Evolutionary conservation across 2,888 invertebrate species (phyloP), one percentile per base, ranked within the genome.

Genomic region (Drosophila pseudotalamancana): DNA sequence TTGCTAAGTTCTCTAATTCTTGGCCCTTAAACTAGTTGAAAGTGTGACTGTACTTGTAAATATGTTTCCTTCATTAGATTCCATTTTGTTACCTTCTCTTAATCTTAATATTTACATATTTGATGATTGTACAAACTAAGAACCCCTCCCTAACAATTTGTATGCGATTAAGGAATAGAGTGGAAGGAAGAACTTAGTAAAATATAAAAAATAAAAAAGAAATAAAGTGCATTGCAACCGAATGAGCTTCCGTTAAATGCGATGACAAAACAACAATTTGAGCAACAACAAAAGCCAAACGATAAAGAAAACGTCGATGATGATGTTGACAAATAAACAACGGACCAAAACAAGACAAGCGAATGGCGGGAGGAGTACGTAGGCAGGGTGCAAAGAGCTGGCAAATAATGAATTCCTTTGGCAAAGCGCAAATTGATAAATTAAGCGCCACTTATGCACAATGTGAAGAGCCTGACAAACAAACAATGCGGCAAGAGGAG

Each of bases 371-470:
- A 6, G 9, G 23, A 40, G 25, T 23, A 32, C n/a, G 27, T 21
- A 29, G 19, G 19, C n/a, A 19, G 35, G 18, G 48, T n/a, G 19
- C 59, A 51, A 54, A 18, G 14, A 61, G 56, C 45, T 54, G 69
- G 61, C 62, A 80, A 80, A 81, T 76, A 82, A 88, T 79, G 70
- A 88, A 83, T 84, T 84, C 77, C 68, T 72, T 77, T 74, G 77
- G 70, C 80, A 86, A 80, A 83, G 77, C 81, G 59, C 84, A 83
- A 84, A 84, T 84, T 88, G 88, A 80, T 84, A 84, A 88, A 84
- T 88, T 84, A 84, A 84, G 88, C 85, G 87, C 68, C 84, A 84
- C 88, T 84, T 84, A 88, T 64, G 73, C 37, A 62, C 45, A 59
- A 62, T 67, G 51, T 34, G 51, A 54, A 39, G 48, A 45, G 61